phyloP scores from a whole-genome alignment of 2,797 vertebrate genomes.

The Brotogeris chrysoptera region DNA sequence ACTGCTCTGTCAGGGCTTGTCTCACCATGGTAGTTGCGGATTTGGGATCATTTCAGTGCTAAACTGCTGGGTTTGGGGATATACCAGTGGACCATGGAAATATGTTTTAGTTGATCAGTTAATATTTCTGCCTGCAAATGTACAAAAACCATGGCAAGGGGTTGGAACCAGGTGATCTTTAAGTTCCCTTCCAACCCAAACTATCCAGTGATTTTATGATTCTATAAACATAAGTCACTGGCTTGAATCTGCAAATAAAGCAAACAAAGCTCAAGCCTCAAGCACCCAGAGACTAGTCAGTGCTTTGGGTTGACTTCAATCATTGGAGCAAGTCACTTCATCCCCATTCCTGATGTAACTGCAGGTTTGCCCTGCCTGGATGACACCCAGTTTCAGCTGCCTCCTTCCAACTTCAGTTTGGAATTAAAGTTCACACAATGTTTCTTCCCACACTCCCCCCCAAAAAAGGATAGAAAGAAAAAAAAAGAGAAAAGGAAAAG shows the following conservation, averaged over 20 bases:
- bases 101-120: neutral
- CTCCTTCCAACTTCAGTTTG: neutral
- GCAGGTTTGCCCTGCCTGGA: neutral
- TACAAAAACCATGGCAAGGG: neutral
- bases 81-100: neutral
- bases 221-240: neutral
- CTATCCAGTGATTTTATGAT: neutral
- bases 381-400: neutral
- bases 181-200: neutral
- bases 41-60: neutral
- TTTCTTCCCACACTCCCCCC: neutral
- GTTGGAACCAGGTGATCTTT: neutral
- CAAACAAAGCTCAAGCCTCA: neutral
- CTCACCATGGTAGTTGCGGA: fast-evolving
- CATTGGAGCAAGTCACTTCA: neutral
- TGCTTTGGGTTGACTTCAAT: neutral
- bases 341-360: neutral
- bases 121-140: neutral
- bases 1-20: neutral
- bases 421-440: constrained; percentile 18
- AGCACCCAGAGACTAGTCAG: neutral
- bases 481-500: fast-evolving
- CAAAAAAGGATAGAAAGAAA: fast-evolving
- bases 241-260: neutral
- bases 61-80: neutral